Base-by-base conservation (phyloP, 1,140 invertebrate species). In the Heliconius hewitsoni region DNA sequence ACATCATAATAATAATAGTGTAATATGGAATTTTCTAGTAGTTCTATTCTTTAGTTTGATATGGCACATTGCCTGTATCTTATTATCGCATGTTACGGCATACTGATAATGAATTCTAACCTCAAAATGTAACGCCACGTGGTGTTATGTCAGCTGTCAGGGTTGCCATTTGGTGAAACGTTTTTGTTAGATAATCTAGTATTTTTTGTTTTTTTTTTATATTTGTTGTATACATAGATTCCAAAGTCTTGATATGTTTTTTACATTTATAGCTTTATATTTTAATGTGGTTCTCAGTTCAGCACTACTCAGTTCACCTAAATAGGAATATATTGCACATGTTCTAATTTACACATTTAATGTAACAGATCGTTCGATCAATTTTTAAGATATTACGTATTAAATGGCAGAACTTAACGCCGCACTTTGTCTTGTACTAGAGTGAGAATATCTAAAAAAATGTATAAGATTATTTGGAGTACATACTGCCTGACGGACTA, bases 81-180 rank as follows among this genome's bases (percentile, higher is more conserved):
- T 30, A 66, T 66, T 66, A 66, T 66, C 60, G 23, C 27, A 13
- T 30, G 60, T 30, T 27, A 30, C 27, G 23, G 4, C 60, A 66
- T 30, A 30, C 27, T 30, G 60, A 66, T 66, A 66, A 30, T 30
- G 60, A 13, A 27, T 11, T 13, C 23, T 66, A 66, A 66, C 60
- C 60, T 66, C 11, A 30, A 66, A 66, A 30, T 5, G 60, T 23
- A 23, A 23, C 55, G 60, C 60, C 60, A 66, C 27, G 60, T 66
- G 60, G 27, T 66, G 60, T 66, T 30, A 16, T 66, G 27, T 66
- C 60, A 66, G 60, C 60, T 66, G 27, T 66, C 60, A 66, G 60
- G 60, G 27, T 30, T 66, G 27, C 60, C 60, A 30, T 66, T 60
- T 30, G 30, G 60, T 66, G 60, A 5, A 16, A 16, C 60, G 18